Conservation (phyloP, 2,888 invertebrate species). For the Cephus pygmeus region DNA sequence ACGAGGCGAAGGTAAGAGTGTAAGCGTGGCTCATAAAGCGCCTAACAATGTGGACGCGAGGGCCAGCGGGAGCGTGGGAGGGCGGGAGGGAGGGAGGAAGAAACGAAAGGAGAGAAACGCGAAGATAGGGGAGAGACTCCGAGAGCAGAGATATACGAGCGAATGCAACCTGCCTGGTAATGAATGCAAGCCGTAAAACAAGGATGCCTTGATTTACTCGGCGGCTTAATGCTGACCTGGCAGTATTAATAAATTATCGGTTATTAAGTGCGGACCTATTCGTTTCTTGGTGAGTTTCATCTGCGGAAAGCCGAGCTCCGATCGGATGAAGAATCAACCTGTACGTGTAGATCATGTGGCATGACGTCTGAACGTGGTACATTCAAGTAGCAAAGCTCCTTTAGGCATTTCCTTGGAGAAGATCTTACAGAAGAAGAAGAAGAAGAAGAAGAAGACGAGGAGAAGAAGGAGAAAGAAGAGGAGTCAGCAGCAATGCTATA, state of each 20-base stretch:
- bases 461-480: background rate
- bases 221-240: slow-evolving; percentile 52
- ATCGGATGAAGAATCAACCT: slow-evolving; percentile 4
- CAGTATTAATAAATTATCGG: slow-evolving; percentile 63
- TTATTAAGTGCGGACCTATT: slow-evolving; percentile 55
- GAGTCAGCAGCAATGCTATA: slow-evolving; percentile 35
- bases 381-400: background rate
- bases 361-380: background rate
- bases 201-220: slow-evolving; percentile 63
- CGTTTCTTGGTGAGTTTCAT: slow-evolving; percentile 15
- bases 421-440: background rate
- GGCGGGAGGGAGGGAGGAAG: slow-evolving; percentile 19
- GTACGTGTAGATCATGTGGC: background rate
- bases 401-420: background rate
- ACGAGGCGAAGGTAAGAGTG: slow-evolving; percentile 41
- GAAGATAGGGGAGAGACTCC: slow-evolving; percentile 10
- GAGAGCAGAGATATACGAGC: slow-evolving; percentile 60
- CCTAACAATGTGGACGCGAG: slow-evolving; percentile 45
- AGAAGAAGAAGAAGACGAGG: background rate
- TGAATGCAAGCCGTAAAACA: slow-evolving; percentile 64
- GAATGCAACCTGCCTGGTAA: slow-evolving; percentile 60
- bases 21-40: slow-evolving; percentile 51
- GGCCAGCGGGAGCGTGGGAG: slow-evolving; percentile 19
- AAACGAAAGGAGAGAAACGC: slow-evolving; percentile 19
- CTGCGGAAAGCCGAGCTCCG: background rate